Base-by-base conservation (phyloP, 2,888 invertebrate genomes). In the Drosophila seclusa region DNA sequence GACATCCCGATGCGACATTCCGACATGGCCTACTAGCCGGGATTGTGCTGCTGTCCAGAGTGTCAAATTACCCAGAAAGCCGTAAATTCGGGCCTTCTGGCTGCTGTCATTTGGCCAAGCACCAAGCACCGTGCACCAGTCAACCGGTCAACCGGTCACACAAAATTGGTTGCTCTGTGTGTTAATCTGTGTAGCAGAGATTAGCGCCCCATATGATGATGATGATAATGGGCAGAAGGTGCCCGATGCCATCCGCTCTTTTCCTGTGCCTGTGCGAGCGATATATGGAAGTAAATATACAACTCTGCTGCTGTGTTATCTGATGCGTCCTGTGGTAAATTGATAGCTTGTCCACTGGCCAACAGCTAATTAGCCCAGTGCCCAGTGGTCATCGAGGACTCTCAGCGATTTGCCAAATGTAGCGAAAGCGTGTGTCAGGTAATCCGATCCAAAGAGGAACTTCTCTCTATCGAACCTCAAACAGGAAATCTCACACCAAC, bases 51-150 rank as follows among this genome's bases (percentile, higher is more conserved):
- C 69, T 83, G 89, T 70, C 89, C 81, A 57, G 68, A 86, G 90
- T 90, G 89, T 90, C 85, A 85, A 85, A 85, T 85, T 85, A 85
- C 90, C 90, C 85, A 84, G 85, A 85, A 85, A 90, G 87, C 87
- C 89, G 85, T 90, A 88, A 88, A 85, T 85, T 90, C 76, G 80
- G 81, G 69, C 85, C 85, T 86, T 83, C 86, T 84, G 83, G 88
- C 88, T 65, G 73, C 83, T 84, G 90, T 84, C 84, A 84, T 76
- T 85, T 68, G 72, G 61, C 73, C 72, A 74, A 75, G 73, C 61
- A 62, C 73, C 72, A 74, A 75, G 73, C 63, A 62, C n/a, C 55
- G 40, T n/a, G 7, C 55, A 55, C 11, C 36, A 6, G 78, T 61
- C 82, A 74, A 24, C 45, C 36, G 16, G 36, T 36, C 36, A 36